These are phyloP conservation scores for Sphyrna mokarran DNA, from an alignment of 2,113 vertebrate species.

Conservation along the genomic window DNA sequence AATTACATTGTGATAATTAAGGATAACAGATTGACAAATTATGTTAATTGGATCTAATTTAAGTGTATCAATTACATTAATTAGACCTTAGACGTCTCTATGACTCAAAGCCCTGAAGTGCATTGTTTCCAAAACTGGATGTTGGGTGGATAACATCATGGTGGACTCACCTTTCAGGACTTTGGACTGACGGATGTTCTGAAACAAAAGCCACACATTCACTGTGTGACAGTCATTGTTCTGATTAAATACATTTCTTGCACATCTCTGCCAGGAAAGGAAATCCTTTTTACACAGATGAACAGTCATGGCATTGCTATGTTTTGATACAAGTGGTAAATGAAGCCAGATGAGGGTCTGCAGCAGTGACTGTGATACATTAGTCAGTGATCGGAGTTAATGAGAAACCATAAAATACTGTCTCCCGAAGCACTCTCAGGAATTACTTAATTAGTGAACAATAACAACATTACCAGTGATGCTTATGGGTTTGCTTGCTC, in stretches of 20 bases:
- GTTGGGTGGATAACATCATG: no score
- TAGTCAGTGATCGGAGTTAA: constrained; percentile 20
- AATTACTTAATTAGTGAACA: constrained; percentile 27
- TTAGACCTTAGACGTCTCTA: neutral
- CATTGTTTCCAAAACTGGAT: neutral
- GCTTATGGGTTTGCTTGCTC: neutral
- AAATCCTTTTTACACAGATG: neutral
- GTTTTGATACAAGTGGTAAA: constrained; percentile 12
- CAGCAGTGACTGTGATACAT: neutral
- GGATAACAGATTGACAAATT: constrained; percentile 30
- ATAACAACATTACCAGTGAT: neutral
- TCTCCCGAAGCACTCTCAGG: neutral
- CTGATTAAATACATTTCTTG: neutral
- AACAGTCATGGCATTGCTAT: neutral
- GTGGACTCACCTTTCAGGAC: neutral
- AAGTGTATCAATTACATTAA: constrained; percentile 22
- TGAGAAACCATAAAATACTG: neutral
- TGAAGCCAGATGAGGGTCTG: neutral
- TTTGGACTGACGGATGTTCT: no score
- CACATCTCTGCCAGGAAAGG: neutral
- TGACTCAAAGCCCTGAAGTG: neutral
- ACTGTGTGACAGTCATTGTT: neutral
- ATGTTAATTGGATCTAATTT: constrained; percentile 31
- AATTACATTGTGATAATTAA: constrained; percentile 23
- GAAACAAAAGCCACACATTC: neutral